phyloP scores from a whole-genome alignment of 2,113 vertebrate genomes.

The Salvelinus namaycush region DNA sequence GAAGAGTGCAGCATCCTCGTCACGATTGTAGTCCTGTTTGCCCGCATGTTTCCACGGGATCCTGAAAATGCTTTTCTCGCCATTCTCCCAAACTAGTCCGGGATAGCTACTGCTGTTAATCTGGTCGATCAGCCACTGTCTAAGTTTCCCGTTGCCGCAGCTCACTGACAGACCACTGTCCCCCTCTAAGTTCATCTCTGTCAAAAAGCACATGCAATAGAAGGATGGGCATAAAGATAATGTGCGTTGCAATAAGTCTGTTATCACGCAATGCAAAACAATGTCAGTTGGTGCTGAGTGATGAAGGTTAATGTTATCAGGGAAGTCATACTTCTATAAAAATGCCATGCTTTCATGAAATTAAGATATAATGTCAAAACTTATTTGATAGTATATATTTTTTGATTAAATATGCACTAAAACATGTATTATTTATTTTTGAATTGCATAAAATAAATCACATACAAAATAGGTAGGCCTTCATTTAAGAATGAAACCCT shows the following conservation, averaged over 20 bases:
- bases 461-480: too few species aligned
- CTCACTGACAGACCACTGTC: constrained; percentile 81
- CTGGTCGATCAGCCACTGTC: constrained; percentile 98
- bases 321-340: not conserved
- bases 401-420: too few species aligned
- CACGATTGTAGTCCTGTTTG: constrained; percentile 97
- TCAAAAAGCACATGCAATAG: constrained; percentile 37
- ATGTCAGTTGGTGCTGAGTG: not conserved
- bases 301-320: not conserved
- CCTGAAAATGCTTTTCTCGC: constrained; percentile 92
- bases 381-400: too few species aligned
- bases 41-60: constrained; percentile 98
- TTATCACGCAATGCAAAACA: not conserved
- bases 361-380: not conserved
- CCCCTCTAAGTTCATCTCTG: constrained; percentile 74
- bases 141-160: constrained; percentile 95
- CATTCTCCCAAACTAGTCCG: constrained; percentile 94
- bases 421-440: too few species aligned
- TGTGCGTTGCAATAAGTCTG: not conserved
- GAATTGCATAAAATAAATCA: too few species aligned
- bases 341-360: not conserved
- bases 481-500: too few species aligned
- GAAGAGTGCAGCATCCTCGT: constrained; percentile 96
- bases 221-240: not conserved
- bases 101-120: constrained; percentile 92